These are phyloP conservation scores for Cyclopterus lumpus DNA, from an alignment of 2,797 vertebrate genomes.

Conservation along the genomic window DNA sequence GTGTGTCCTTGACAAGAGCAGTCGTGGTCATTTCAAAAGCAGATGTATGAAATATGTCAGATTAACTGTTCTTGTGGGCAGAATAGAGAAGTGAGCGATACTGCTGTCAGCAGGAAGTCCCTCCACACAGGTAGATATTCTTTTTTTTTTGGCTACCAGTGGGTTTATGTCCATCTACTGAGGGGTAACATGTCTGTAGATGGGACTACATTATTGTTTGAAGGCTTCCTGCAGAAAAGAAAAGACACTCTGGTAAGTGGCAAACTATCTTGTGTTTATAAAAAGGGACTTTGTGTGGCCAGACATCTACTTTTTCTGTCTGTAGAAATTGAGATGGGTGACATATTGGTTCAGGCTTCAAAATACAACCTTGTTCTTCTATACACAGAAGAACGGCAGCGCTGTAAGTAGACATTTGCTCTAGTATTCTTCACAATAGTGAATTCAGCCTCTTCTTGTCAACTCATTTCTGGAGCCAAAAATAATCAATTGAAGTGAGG, in stretches of 20 bases:
- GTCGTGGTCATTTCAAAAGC: neutral
- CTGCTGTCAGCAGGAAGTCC: constrained; percentile 68
- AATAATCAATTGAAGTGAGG: neutral
- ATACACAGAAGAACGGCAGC: constrained; percentile 73
- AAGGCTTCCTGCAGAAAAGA: constrained; percentile 83
- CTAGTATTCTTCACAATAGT: neutral
- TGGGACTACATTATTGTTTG: constrained; percentile 58
- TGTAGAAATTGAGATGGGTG: constrained; percentile 80
- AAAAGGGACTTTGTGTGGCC: neutral
- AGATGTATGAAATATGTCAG: neutral
- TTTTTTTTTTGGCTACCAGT: neutral
- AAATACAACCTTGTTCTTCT: constrained; percentile 83
- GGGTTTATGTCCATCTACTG: neutral
- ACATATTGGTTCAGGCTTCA: constrained; percentile 85
- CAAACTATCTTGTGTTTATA: neutral
- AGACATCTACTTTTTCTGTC: neutral
- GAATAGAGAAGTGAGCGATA: constrained; percentile 71
- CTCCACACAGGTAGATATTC: constrained; percentile 7
- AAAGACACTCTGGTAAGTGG: constrained; percentile 81
- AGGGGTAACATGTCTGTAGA: constrained; percentile 67
- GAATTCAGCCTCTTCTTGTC: neutral
- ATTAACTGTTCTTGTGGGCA: neutral
- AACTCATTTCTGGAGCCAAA: neutral
- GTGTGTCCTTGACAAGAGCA: neutral
- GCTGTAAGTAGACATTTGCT: constrained; percentile 67